Evolutionary conservation across 2,113 vertebrate species (phyloP), one percentile per base, ranked within the genome.

Genomic region (Microcebus lehilahytsara): DNA sequence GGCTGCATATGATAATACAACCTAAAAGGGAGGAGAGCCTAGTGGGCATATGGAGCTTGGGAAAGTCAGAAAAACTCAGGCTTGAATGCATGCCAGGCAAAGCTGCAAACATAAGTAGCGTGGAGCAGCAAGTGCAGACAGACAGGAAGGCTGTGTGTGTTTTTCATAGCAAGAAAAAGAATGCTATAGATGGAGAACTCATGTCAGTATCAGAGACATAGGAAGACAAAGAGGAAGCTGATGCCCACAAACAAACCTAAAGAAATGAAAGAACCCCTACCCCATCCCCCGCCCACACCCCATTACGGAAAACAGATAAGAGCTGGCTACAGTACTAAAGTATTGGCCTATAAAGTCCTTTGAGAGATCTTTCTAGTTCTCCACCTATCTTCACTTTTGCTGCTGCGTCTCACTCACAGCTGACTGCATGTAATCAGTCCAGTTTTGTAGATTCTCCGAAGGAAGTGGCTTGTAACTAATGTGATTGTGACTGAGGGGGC

Each of bases 231-330:
- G 19, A 49, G n/a, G 86, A 37, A 75, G 37, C n/a, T 25, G 4
- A 58, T 58, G 60, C 58, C 79, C 85, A 85, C 32, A 25, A 23
- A 78, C 17, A 42, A 66, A 51, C 8, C 40, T 23, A 34, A 37
- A 56, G 25, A 51, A 78, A 11, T 22, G 37, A 71, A 79, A 58
- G 40, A 66, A 37, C 10, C 6, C 3, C 16, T 19, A 19, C 1
- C 17, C 9, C 7, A 14, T 19, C 27, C 6, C 12, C 6, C 0
- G 62, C 62, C 69, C n/a, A 2, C 2, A 4, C 2, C 3, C n/a
- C 32, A 32, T 8, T 9, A 7, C 16, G 74, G 64, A 74, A 72
- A 74, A 40, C 37, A 72, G 14, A n/a, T 14, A n/a, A 14, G 27
- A 32, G 32, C 49, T 20, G 79, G 22, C 30, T 64, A 40, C 3